phyloP scores from a whole-genome alignment of 2,797 vertebrate species.

The Poeciliopsis paucimaculata region DNA sequence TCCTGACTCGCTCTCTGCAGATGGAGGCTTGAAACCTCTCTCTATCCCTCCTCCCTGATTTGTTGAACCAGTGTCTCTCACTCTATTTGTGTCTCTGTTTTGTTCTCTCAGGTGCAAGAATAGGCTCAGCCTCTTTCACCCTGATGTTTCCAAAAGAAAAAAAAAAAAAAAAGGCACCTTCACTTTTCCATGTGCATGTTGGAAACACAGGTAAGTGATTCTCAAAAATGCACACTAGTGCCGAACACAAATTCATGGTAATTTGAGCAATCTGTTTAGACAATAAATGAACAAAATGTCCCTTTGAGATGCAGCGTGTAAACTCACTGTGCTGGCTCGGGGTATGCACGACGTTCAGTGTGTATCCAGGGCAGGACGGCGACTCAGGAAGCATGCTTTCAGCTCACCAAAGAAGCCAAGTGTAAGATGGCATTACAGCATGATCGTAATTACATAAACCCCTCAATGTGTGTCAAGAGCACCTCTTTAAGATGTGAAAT shows the following conservation, averaged over 20 bases:
- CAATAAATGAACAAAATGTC: conserved; percentile 44
- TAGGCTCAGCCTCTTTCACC: conserved; percentile 41
- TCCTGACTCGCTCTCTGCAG: conserved; percentile 79
- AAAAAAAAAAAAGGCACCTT: conserved; percentile 29
- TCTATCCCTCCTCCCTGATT: conserved; percentile 46
- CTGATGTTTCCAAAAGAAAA: conserved; percentile 29
- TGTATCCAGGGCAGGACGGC: conserved; percentile 72
- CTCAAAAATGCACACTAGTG: conserved; percentile 23
- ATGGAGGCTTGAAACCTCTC: conserved; percentile 68
- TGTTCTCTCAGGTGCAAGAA: conserved; percentile 66
- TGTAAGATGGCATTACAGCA: conserved; percentile 72
- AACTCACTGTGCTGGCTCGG: conserved; percentile 48
- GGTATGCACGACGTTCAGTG: conserved; percentile 59
- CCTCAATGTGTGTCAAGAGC: conserved; percentile 61
- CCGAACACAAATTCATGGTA: background rate
- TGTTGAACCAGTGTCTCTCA: conserved; percentile 63
- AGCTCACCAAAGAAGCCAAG: conserved; percentile 68
- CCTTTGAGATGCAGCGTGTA: conserved; percentile 41
- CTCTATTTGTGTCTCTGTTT: conserved; percentile 60
- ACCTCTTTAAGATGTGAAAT: conserved; percentile 43
- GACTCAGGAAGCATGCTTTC: conserved; percentile 73
- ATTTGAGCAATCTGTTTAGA: background rate
- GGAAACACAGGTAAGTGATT: conserved; percentile 19
- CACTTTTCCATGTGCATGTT: conserved; percentile 29
- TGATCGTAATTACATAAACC: conserved; percentile 71